phyloP scores from a whole-genome alignment of 2,888 invertebrate genomes.

The Philopedon plagiatum region DNA sequence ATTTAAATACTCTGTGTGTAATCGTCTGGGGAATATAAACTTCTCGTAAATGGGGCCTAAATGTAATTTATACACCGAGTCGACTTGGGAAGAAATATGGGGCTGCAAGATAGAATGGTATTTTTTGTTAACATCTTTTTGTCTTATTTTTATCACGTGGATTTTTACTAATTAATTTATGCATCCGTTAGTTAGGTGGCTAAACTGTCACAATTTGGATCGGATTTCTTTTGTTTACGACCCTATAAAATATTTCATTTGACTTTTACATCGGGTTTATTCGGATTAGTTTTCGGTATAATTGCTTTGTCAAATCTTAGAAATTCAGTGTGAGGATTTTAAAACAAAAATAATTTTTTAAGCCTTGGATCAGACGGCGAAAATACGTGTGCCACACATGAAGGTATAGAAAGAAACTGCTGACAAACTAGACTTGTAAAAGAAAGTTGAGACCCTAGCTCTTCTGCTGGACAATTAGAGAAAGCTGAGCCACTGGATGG shows the following conservation, averaged over 20 bases:
- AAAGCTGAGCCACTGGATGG: too few species aligned
- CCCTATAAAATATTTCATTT: conserved; percentile 11
- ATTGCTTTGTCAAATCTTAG: too few species aligned
- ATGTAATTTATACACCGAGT: conserved; percentile 60
- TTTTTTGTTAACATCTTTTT: conserved; percentile 36
- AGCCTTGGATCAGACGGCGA: too few species aligned
- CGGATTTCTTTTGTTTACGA: conserved; percentile 8
- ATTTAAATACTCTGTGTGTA: conserved; percentile 63
- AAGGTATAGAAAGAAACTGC: too few species aligned
- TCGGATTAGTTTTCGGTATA: neutral
- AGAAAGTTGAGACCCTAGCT: too few species aligned
- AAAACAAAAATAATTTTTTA: too few species aligned
- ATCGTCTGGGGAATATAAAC: conserved; percentile 65
- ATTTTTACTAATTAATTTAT: conserved; percentile 33
- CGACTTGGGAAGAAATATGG: conserved; percentile 39
- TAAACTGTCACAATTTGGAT: neutral
- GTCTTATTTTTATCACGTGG: conserved; percentile 31
- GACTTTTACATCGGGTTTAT: conserved; percentile 1
- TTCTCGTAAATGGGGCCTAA: conserved; percentile 60
- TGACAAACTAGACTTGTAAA: too few species aligned
- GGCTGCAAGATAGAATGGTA: conserved; percentile 39
- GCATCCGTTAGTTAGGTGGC: conserved; percentile 19
- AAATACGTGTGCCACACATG: too few species aligned
- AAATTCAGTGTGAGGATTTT: too few species aligned
- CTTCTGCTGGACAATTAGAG: too few species aligned